Conservation (phyloP, 2,888 invertebrate species). For the Catocala fraxini region DNA sequence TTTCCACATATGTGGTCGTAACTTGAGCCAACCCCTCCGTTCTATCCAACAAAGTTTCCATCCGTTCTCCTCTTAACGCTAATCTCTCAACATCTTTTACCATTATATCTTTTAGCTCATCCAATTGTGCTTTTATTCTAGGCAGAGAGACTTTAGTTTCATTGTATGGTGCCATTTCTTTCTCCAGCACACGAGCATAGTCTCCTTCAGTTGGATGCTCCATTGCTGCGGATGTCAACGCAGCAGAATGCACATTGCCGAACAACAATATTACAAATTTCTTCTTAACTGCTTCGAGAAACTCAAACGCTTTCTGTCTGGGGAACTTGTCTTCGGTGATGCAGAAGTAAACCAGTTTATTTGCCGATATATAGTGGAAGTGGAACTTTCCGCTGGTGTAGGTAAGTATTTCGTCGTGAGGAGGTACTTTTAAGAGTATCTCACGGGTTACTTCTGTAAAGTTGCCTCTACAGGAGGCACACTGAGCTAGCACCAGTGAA, state of each 20-base stretch:
- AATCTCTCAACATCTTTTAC: not conserved
- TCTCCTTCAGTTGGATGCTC: not conserved
- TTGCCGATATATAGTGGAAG: slow-evolving; percentile 12
- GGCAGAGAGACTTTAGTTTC: not conserved
- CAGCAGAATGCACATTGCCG: not conserved
- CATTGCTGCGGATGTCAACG: slow-evolving; percentile 2
- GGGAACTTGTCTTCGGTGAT: slow-evolving; percentile 8
- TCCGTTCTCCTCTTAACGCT: slow-evolving; percentile 4
- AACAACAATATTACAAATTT: slow-evolving; percentile 1
- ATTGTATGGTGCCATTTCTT: slow-evolving; percentile 13
- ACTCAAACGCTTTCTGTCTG: slow-evolving; percentile 6
- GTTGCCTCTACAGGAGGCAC: slow-evolving; percentile 9
- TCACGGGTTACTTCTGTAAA: slow-evolving; percentile 6
- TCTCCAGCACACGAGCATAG: slow-evolving; percentile 11
- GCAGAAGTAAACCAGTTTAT: slow-evolving; percentile 12
- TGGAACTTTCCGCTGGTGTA: not conserved
- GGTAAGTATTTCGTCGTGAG: slow-evolving; percentile 2
- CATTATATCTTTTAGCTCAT: slow-evolving; percentile 12
- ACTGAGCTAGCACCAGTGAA: not conserved
- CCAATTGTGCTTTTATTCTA: slow-evolving; percentile 1
- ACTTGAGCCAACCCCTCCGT: slow-evolving; percentile 1
- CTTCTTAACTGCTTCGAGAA: slow-evolving; percentile 3
- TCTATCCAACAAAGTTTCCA: slow-evolving; percentile 14
- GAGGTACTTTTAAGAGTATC: slow-evolving; percentile 12
- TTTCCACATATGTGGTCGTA: slow-evolving; percentile 1